A percentile compares a stretch with the other conserved stretches of the same genome.
Conservation (phyloP, 2,797 vertebrate species). For the Ispidina lecontei region DNA sequence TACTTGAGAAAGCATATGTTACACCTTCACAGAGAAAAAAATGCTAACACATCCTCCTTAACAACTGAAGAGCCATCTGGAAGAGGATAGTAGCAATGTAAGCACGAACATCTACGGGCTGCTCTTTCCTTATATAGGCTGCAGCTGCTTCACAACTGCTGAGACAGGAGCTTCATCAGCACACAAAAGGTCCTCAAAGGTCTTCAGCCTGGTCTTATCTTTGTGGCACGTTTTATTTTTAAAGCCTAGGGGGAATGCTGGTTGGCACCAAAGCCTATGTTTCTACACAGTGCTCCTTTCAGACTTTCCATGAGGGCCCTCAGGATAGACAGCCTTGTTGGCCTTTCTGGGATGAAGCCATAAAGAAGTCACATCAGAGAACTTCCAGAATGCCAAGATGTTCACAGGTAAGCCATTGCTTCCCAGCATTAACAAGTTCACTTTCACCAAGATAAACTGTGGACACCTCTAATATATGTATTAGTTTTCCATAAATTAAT, state of each 20-base stretch:
- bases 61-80: slow-evolving; percentile 13
- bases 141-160: background rate
- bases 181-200: background rate
- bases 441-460: background rate
- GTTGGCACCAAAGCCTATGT: background rate
- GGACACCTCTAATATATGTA: background rate
- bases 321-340: background rate
- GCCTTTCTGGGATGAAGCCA: background rate
- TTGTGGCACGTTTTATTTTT: background rate
- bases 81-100: background rate
- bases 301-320: background rate
- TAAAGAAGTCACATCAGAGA: background rate
- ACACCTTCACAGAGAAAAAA: background rate
- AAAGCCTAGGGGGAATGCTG: background rate
- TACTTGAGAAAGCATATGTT: background rate
- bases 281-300: background rate
- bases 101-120: background rate
- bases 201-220: background rate
- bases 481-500: background rate
- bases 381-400: background rate
- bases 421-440: background rate
- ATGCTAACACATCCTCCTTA: background rate
- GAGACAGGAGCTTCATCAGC: background rate
- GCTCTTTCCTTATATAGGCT: background rate
- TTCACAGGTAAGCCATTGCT: background rate